A percentile compares a stretch with the other conserved stretches of the same genome.
These are phyloP conservation scores for Macrotrachela quadricornifera DNA, from an alignment of 1,140 invertebrate species.

Conservation along the genomic window DNA sequence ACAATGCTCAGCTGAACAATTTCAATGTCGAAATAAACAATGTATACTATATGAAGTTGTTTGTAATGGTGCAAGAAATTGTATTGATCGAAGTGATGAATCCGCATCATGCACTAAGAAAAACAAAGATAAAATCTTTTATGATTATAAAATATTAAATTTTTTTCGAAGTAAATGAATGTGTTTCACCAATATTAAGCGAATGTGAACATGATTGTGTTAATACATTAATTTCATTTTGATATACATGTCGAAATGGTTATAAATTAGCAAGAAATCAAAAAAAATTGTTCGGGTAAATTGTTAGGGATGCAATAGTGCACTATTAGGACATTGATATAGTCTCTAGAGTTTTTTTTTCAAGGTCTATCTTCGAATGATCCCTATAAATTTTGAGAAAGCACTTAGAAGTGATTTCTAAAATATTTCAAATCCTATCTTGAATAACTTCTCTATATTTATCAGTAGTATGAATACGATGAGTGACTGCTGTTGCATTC, in stretches of 20 bases:
- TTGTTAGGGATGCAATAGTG: background rate
- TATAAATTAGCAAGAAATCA: slow-evolving; percentile 45
- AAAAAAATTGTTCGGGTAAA: slow-evolving; percentile 27
- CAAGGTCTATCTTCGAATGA: too few species aligned
- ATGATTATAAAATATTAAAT: background rate
- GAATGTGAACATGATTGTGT: slow-evolving; percentile 86
- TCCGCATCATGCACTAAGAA: background rate
- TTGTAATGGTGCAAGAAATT: slow-evolving; percentile 22
- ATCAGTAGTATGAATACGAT: too few species aligned
- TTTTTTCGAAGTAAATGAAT: slow-evolving; percentile 60
- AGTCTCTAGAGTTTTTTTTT: too few species aligned
- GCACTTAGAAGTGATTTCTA: too few species aligned
- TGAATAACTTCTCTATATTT: background rate
- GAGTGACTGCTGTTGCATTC: too few species aligned
- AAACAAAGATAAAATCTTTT: background rate
- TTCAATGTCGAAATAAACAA: slow-evolving; percentile 59
- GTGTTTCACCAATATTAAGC: slow-evolving; percentile 62
- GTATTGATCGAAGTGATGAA: slow-evolving; percentile 15
- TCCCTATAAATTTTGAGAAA: too few species aligned
- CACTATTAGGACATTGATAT: too few species aligned
- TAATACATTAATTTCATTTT: slow-evolving; percentile 71
- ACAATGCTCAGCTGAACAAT: slow-evolving; percentile 60
- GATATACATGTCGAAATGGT: slow-evolving; percentile 83
- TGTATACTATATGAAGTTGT: slow-evolving; percentile 47
- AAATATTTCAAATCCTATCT: too few species aligned